These are phyloP conservation scores for Cynaeus angustus DNA, from an alignment of 2,888 invertebrate genomes.

Conservation along the genomic window DNA sequence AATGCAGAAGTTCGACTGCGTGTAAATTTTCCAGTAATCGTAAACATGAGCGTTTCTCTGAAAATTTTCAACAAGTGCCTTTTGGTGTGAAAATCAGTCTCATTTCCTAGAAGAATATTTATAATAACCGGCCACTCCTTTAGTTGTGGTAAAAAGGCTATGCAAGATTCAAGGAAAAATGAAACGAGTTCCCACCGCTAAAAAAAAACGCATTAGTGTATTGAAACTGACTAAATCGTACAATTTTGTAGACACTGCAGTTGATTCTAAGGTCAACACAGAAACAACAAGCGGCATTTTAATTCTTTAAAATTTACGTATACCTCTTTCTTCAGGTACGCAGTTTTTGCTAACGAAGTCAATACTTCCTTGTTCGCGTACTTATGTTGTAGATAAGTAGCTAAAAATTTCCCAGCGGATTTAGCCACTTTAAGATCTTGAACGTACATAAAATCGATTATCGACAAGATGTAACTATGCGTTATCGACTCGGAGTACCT, in stretches of 20 bases:
- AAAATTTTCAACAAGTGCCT: slow-evolving; percentile 1
- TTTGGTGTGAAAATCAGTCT: not conserved
- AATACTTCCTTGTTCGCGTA: not conserved
- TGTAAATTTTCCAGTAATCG: slow-evolving; percentile 23
- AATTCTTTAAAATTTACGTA: not conserved
- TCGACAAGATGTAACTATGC: not conserved
- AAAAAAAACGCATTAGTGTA: not conserved
- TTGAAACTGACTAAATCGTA: slow-evolving; percentile 18
- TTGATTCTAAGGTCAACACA: too few relatives aligned
- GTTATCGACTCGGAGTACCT: slow-evolving; percentile 10
- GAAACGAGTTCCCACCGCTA: slow-evolving; percentile 6
- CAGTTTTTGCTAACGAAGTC: not conserved
- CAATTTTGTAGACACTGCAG: too few relatives aligned
- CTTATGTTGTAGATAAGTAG: not conserved
- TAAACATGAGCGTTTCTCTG: not conserved
- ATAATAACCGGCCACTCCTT: slow-evolving; percentile 11
- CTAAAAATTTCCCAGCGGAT: slow-evolving; percentile 23
- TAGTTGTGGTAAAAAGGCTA: slow-evolving; percentile 18
- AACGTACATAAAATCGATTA: not conserved
- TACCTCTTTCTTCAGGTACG: slow-evolving; percentile 13
- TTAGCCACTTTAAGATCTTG: slow-evolving; percentile 11
- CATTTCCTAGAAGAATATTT: slow-evolving; percentile 2
- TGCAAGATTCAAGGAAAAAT: slow-evolving; percentile 20
- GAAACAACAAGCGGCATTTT: too few relatives aligned
- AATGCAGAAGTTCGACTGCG: not conserved